A percentile compares a stretch with the other conserved stretches of the same genome.
Conservation (phyloP, 2,797 vertebrate genomes). For the Tachyglossus aculeatus region DNA sequence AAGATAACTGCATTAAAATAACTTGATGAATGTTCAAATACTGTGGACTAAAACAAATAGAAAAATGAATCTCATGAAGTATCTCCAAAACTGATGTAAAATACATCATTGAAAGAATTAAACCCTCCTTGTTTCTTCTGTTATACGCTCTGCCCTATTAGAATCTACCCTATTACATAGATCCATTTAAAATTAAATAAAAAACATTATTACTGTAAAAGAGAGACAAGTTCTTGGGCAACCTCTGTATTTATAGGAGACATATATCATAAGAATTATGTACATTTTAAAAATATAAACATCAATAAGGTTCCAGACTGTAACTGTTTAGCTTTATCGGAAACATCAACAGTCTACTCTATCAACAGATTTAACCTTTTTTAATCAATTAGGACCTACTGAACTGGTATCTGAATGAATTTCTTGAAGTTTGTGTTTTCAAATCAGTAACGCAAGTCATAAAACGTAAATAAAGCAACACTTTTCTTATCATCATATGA, state of each 20-base stretch:
- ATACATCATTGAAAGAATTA: not conserved
- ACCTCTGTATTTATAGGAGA: not conserved
- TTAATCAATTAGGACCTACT: too few species aligned
- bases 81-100: not conserved
- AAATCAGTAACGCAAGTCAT: too few species aligned
- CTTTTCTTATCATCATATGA: too few species aligned
- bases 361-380: too few species aligned
- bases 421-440: too few species aligned
- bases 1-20: too few species aligned
- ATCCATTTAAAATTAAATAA: conserved; percentile 12
- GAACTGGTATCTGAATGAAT: too few species aligned
- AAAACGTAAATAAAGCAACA: too few species aligned
- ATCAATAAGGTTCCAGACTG: not conserved
- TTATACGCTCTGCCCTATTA: not conserved
- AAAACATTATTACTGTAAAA: not conserved
- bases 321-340: not conserved
- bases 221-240: not conserved
- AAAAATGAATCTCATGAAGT: not conserved
- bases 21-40: too few species aligned
- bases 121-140: not conserved
- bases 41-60: too few species aligned
- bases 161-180: not conserved
- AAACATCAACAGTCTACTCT: too few species aligned
- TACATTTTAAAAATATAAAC: not conserved
- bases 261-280: not conserved